These are phyloP conservation scores for Periophthalmus modestus DNA, from an alignment of 2,113 vertebrate genomes.

Conservation along the genomic window DNA sequence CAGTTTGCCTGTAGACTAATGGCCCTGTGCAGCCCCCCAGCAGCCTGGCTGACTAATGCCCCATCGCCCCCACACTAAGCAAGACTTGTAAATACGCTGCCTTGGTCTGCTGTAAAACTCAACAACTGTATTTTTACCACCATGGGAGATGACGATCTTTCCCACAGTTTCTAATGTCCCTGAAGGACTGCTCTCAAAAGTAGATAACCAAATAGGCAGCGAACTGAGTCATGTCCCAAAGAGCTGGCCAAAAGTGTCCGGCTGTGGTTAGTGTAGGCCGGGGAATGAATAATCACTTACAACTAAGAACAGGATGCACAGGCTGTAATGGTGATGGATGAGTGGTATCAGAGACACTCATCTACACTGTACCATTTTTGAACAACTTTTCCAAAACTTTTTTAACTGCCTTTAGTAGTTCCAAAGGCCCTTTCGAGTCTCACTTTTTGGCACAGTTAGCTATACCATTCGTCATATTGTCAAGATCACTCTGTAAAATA, in stretches of 20 bases:
- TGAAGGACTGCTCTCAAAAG: slow-evolving; percentile 18
- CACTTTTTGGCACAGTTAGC: background rate
- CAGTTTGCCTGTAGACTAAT: slow-evolving; percentile 2
- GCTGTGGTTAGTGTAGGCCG: background rate
- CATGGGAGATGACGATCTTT: slow-evolving; percentile 5
- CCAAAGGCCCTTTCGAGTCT: background rate
- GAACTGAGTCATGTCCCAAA: slow-evolving; percentile 4
- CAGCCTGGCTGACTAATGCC: slow-evolving; percentile 30
- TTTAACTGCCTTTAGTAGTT: background rate
- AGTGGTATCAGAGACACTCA: background rate
- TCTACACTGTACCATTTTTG: background rate
- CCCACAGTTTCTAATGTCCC: slow-evolving; percentile 8
- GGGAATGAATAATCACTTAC: slow-evolving; percentile 10
- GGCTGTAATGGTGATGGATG: slow-evolving; percentile 6
- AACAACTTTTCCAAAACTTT: slow-evolving; percentile 3
- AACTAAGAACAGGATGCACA: slow-evolving; percentile 5
- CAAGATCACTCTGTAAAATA: background rate
- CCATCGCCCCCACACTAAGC: slow-evolving; percentile 5
- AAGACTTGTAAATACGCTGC: slow-evolving; percentile 32
- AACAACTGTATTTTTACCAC: slow-evolving; percentile 21
- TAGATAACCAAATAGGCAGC: slow-evolving; percentile 5
- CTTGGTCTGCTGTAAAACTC: slow-evolving; percentile 17
- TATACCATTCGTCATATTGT: background rate
- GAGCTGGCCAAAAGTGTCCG: background rate
- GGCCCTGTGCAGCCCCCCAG: background rate